Base-by-base conservation (phyloP, 2,113 vertebrate species). In the Dermatemys mawii region DNA sequence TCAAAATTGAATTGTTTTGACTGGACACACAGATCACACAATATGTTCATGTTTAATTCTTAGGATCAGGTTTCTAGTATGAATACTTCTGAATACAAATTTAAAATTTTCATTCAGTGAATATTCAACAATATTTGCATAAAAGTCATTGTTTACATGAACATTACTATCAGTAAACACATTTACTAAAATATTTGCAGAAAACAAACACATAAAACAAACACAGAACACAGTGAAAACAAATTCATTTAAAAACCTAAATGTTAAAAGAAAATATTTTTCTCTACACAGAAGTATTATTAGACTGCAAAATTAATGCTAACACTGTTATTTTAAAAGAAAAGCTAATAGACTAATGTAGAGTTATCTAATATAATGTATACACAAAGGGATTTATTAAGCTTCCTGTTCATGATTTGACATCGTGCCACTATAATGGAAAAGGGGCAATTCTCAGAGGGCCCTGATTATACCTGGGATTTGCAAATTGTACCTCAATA, bases 401-500 rank as follows among this genome's bases (percentile, higher is more conserved):
- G 53, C 78, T 54, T 94, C 70, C 86, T 90, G 44, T 91, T 94
- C 67, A 83, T 78, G 4, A 0, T 93, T 96, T 97, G 86, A 60
- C 27, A 87, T 35, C 92, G 88, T 60, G 19, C 80, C 6, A 54
- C 55, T 92, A 50, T 57, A 76, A 53, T 0, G 0, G 87, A 46
- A 94, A 70, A 57, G 89, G 51, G 67, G 22, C 84, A 82, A 51
- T 84, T 57, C 54, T 87, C 53, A 90, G 44, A 67, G 79, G 49
- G 9, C 85, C 44, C 78, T 76, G 48, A 38, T 54, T 86, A 93
- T 93, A 81, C 88, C 38, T 90, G 86, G 17, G 26, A 86, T 92
- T 92, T 96, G 70, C n/a, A 87, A 94, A 87, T 55, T 83, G 6
- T 53, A 90, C 32, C 46, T 91, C 84, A 94, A 82, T 67, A 95